These are phyloP conservation scores for Calephelis virginiensis DNA, from an alignment of 1,140 invertebrate species.

Conservation along the genomic window DNA sequence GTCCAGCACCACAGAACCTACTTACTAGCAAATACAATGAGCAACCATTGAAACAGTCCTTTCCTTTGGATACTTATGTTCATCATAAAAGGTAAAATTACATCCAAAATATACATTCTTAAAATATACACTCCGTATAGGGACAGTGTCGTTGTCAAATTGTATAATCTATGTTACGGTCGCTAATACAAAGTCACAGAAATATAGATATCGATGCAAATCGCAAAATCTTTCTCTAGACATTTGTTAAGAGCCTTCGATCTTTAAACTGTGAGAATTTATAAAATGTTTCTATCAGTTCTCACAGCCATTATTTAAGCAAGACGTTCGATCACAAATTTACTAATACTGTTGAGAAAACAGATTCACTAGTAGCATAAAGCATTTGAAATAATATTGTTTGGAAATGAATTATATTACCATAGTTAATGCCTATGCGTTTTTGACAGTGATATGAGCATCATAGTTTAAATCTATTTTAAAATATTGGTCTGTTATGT, in stretches of 20 bases:
- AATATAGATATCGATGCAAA: slow-evolving; percentile 1
- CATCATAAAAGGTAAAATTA: slow-evolving; percentile 58
- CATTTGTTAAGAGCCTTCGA: slow-evolving; percentile 17
- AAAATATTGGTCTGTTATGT: no score
- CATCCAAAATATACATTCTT: slow-evolving; percentile 73
- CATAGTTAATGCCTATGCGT: no score
- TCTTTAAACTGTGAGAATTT: slow-evolving; percentile 37
- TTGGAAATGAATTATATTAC: background rate
- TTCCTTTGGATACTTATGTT: slow-evolving; percentile 43
- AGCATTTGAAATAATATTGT: no score
- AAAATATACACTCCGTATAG: slow-evolving; percentile 54
- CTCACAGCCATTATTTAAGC: slow-evolving; percentile 39
- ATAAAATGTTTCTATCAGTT: slow-evolving; percentile 29
- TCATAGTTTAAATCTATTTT: no score
- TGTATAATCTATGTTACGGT: slow-evolving; percentile 25
- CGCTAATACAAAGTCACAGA: slow-evolving; percentile 13
- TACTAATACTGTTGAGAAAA: slow-evolving; percentile 35
- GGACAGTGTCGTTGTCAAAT: slow-evolving; percentile 46
- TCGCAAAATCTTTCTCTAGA: slow-evolving; percentile 18
- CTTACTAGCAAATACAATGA: slow-evolving; percentile 69
- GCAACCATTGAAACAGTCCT: slow-evolving; percentile 69
- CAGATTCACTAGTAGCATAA: no score
- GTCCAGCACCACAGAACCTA: slow-evolving; percentile 68
- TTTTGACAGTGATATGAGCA: no score
- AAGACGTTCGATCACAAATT: slow-evolving; percentile 30